Evolutionary conservation across 2,888 invertebrate genomes (phyloP).

Genomic region (Nephrotoma appendiculata): DNA sequence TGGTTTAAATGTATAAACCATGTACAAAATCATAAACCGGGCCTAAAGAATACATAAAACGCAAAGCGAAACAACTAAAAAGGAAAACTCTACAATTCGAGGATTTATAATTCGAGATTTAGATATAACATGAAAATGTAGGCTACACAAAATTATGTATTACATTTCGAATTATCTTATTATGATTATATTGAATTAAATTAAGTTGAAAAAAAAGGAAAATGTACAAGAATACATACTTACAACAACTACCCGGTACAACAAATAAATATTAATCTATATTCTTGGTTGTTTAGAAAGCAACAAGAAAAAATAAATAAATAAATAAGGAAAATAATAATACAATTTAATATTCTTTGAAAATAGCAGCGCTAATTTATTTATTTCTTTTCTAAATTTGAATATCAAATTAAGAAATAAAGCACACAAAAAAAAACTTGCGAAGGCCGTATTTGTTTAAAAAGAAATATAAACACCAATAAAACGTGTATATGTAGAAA

Average conservation of each 20-base stretch:
- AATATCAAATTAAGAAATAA: neutral
- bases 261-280: neutral
- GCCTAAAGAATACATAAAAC: neutral
- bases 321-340: neutral
- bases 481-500: neutral
- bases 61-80: neutral
- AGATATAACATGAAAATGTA: neutral
- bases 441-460: neutral
- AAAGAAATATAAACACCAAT: neutral
- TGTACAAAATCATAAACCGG: neutral
- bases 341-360: neutral
- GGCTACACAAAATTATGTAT: neutral
- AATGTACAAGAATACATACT: neutral
- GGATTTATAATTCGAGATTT: neutral
- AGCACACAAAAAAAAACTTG: neutral
- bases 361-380: neutral
- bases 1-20: neutral
- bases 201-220: neutral
- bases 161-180: neutral
- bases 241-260: neutral
- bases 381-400: neutral
- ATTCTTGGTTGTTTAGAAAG: neutral
- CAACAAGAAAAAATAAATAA: neutral
- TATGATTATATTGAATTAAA: neutral
- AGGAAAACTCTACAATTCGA: neutral